Conservation (phyloP, 2,113 vertebrate species). For the Orycteropus afer region DNA sequence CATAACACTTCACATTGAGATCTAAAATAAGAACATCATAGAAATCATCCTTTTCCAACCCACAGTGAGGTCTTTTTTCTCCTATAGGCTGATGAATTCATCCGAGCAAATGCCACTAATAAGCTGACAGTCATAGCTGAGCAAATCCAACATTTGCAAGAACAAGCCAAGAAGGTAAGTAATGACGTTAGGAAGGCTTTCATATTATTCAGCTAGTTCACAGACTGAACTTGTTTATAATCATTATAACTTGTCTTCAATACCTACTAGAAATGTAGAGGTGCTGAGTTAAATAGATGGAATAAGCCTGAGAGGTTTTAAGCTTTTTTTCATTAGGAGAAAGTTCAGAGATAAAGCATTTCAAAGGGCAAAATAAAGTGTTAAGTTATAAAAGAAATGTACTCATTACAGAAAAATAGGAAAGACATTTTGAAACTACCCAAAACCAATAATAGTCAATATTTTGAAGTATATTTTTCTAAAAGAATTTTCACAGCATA, state of each 20-base stretch:
- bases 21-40: not conserved
- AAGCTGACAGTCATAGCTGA: slow-evolving; percentile 93
- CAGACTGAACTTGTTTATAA: not conserved
- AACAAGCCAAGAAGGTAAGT: slow-evolving; percentile 94
- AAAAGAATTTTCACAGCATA: slow-evolving; percentile 1
- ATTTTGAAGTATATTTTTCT: slow-evolving; percentile 27
- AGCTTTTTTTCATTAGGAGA: not conserved
- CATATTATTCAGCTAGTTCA: not conserved
- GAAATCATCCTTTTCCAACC: not conserved
- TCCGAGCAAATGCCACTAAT: slow-evolving; percentile 94
- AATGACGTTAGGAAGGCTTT: not conserved
- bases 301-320: not conserved
- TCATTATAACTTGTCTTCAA: not conserved
- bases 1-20: not conserved
- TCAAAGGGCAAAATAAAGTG: not conserved
- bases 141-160: slow-evolving; percentile 94
- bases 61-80: slow-evolving; percentile 3
- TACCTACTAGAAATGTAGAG: not conserved
- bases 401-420: slow-evolving; percentile 10
- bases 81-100: slow-evolving; percentile 91
- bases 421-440: not conserved
- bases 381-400: slow-evolving; percentile 16
- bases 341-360: slow-evolving; percentile 32
- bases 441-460: not conserved
- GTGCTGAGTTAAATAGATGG: not conserved